These are phyloP conservation scores for Luffia ferchaultella DNA, from an alignment of 2,888 invertebrate species.

Conservation along the genomic window DNA sequence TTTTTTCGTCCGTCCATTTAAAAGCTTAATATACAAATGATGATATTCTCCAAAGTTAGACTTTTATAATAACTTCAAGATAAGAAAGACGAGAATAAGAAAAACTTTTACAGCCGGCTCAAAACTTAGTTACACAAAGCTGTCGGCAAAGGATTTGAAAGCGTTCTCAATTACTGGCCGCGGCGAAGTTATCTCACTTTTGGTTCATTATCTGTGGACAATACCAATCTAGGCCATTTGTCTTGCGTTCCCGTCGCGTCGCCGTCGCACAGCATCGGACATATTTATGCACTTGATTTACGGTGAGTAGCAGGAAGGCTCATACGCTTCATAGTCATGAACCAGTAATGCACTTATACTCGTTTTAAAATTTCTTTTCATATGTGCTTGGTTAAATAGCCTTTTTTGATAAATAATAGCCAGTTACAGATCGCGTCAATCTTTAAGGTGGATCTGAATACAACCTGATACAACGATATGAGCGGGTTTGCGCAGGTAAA, in stretches of 20 bases:
- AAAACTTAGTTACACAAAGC: conserved; percentile 39
- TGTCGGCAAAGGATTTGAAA: conserved; percentile 42
- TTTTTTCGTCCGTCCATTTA: background rate
- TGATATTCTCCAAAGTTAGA: conserved; percentile 25
- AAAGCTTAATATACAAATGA: conserved; percentile 17
- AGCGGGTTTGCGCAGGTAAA: no score
- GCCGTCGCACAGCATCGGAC: no score
- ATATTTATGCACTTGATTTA: no score
- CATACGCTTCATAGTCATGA: no score
- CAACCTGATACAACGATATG: no score
- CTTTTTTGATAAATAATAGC: no score
- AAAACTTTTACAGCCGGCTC: conserved; percentile 34
- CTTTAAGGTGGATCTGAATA: no score
- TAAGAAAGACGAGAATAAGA: conserved; percentile 19
- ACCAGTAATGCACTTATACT: no score
- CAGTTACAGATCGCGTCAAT: no score
- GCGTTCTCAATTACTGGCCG: conserved; percentile 39
- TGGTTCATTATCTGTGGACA: background rate
- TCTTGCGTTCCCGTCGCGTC: background rate
- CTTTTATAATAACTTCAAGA: conserved; percentile 35
- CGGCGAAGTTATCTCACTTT: conserved; percentile 34
- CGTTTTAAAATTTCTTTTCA: no score
- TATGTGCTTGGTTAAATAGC: no score
- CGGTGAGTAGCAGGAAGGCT: no score
- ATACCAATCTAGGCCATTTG: background rate